phyloP scores from a whole-genome alignment of 2,113 vertebrate genomes.

The Setophaga kirtlandii region DNA sequence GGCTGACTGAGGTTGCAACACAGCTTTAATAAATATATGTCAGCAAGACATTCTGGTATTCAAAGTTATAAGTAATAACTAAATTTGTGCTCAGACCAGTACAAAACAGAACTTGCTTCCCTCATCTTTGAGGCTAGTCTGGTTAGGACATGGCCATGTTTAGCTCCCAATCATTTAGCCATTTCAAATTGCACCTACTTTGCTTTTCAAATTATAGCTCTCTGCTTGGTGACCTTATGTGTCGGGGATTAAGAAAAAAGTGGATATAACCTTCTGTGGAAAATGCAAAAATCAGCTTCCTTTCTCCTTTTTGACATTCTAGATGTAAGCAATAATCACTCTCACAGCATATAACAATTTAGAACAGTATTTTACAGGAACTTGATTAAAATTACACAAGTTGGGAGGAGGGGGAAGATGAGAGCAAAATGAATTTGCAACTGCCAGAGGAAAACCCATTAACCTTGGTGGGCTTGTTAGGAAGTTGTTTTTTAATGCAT shows the following conservation, averaged over 20 bases:
- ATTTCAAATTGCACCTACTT: not conserved
- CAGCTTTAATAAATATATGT: not conserved
- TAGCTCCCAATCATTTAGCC: not conserved
- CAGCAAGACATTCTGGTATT: not conserved
- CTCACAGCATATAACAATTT: not conserved
- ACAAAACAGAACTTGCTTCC: not conserved
- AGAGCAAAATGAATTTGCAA: not conserved
- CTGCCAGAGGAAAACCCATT: not conserved
- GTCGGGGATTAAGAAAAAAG: not conserved
- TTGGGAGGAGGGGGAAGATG: not conserved
- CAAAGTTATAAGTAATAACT: not conserved
- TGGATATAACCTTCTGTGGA: not conserved
- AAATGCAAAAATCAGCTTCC: conserved; percentile 28
- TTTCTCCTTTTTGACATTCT: conserved; percentile 23
- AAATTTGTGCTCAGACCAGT: not conserved
- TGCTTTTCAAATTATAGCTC: not conserved
- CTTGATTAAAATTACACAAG: conserved; percentile 32
- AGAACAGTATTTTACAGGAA: conserved; percentile 18
- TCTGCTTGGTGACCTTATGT: not conserved
- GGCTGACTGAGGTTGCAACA: not conserved
- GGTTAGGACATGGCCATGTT: not conserved
- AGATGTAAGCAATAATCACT: not conserved
- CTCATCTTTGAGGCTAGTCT: not conserved
- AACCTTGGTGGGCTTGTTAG: not conserved
- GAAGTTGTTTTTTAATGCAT: not conserved